Evolutionary conservation across 2,888 invertebrate genomes (phyloP), one percentile per base, ranked within the genome.

Genomic region (Cephus sareptanus): DNA sequence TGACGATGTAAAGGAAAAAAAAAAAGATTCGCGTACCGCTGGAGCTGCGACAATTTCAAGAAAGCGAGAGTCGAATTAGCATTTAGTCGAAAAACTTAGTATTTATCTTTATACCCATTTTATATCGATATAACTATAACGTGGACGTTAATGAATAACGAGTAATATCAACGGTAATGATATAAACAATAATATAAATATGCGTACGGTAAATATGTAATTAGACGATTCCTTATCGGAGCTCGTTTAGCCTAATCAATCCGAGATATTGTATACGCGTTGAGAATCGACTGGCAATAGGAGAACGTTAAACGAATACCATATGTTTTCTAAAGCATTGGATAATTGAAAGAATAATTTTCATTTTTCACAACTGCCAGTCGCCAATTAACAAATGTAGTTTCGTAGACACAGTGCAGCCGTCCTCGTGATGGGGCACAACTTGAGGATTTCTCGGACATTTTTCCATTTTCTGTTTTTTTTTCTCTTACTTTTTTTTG

Each of bases 21-120:
- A 37, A 37, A 12, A 37, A 13, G 13, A 37, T 13, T 40, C 4
- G 40, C 40, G 40, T 40, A 40, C 40, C 40, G 15, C 40, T 6
- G 40, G 15, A 40, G 40, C 40, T 40, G 40, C 15, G 15, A 40
- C 40, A 40, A 40, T 40, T 40, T 40, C 15, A 40, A 40, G 40
- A 40, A 40, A 4, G 40, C 40, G 2, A 40, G 40, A 40, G 40
- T 74, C 76, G 40, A 30, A 74, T 68, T 80, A 84, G 79, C 79
- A 70, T 82, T 82, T 85, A 86, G 79, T 83, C 83, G 79, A 83
- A 81, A 40, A 40, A 4, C 76, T 81, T 87, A 86, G 81, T 87
- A 85, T 84, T 85, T 86, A 86, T 84, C 83, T 78, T 81, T 81
- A 83, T 83, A 85, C 80, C 76, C 79, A 74, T 73, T 40, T 82